Evolutionary conservation across 2,113 vertebrate species (phyloP), one percentile per base, ranked within the genome.

Genomic region (Candoia aspera): DNA sequence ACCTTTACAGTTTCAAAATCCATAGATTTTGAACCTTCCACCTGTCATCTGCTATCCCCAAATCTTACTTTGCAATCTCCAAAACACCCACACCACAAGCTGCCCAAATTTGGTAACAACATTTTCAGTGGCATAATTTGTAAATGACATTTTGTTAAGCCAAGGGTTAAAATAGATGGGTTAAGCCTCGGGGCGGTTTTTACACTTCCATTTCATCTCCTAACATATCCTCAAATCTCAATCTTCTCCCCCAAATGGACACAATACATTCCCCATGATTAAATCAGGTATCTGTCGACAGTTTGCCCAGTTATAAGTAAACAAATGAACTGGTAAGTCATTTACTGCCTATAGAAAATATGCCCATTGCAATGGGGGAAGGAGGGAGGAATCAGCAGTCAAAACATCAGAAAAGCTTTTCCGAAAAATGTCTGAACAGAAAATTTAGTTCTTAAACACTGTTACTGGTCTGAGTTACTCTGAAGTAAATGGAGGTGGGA

Each of bases 361-460:
- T 24, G 92, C 90, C 90, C 85, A 86, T 93, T 94, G 93, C 73
- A 9, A 93, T 26, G 19, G 33, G 46, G 53, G n/a, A 21, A 11
- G 23, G 24, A 9, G 60, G 88, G 90, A 91, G 95, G 94, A 93
- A 12, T 89, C 33, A 85, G 84, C n/a, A 92, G 94, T 90, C 93
- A 93, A 92, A 95, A 84, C 87, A 89, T 68, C 84, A 94, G 62
- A 92, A 87, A 84, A 46, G 94, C 29, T 9, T 87, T 90, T 96
- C 93, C 89, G 58, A 93, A 94, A 94, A 60, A 92, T 92, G 91
- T 91, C 90, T 94, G 93, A 89, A 91, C 1, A 60, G 86, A 94
- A 96, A 96, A 95, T 58, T 24, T 33, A 33, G 49, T 29, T 46
- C 90, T 62, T 89, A 84, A 93, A 89, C 89, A 1, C 68, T 88